Conservation (phyloP, 2,113 vertebrate genomes). For the Lophotis ruficrista region DNA sequence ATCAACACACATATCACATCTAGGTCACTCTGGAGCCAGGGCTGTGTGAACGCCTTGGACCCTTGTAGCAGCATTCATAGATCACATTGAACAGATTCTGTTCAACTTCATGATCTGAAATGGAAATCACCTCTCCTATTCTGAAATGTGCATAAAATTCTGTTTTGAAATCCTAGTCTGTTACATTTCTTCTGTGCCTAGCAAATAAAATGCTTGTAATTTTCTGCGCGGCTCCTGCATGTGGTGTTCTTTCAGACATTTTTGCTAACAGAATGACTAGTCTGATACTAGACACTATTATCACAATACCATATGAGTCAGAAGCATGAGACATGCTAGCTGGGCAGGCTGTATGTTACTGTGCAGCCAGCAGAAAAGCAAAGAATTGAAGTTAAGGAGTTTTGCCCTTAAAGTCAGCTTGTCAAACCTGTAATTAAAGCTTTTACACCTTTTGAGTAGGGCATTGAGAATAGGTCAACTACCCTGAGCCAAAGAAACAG, state of each 20-base stretch:
- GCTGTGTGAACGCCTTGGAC: neutral
- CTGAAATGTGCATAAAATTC: neutral
- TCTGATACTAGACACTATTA: constrained; percentile 43
- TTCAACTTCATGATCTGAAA: neutral
- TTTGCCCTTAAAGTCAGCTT: constrained; percentile 9
- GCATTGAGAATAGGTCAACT: neutral
- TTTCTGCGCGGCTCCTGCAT: neutral
- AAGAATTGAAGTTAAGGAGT: constrained; percentile 1
- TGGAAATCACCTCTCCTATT: neutral
- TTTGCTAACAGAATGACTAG: constrained; percentile 47
- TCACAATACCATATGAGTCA: constrained; percentile 59
- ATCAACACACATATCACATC: neutral
- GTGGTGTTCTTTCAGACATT: constrained; percentile 34
- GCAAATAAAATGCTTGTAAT: constrained; percentile 1
- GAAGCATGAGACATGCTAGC: constrained; percentile 27
- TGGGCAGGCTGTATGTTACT: constrained; percentile 20
- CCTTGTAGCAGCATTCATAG: neutral
- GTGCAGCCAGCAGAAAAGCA: constrained; percentile 36
- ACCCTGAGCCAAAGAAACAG: neutral
- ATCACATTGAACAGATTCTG: neutral
- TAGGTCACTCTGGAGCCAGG: neutral
- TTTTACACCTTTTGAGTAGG: constrained; percentile 4
- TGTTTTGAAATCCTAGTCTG: neutral
- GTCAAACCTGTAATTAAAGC: constrained; percentile 39
- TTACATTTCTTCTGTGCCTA: neutral